Evolutionary conservation across 1,140 invertebrate genomes (phyloP), one percentile per base, ranked within the genome.

Genomic region (Drosophila lini): DNA sequence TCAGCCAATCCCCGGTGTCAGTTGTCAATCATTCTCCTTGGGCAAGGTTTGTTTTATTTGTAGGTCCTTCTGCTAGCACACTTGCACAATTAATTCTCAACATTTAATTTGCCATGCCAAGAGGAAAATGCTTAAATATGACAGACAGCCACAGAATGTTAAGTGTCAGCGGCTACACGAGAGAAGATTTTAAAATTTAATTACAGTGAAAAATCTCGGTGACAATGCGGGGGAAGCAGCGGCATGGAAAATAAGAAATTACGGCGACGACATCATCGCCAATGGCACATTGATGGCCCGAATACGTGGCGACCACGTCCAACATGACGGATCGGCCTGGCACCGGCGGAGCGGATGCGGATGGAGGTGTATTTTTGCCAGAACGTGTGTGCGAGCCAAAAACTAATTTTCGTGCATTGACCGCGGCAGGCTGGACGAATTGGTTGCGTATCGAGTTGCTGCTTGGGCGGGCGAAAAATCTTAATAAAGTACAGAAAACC

Each of bases 61-160:
- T 47, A 44, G 56, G 53, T 61, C 63, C 63, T 65, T 68, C 40
- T 57, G 68, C 58, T n/a, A 78, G 59, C 60, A 74, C 59, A 82
- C 76, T 83, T 82, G 81, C 80, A 82, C 81, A 83, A 80, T 84
- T 71, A 71, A 75, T 79, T 64, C 52, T 75, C 25, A 55, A 58
- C 78, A 85, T 84, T 78, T 75, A 65, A 84, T 84, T 86, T 71
- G 68, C 78, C 68, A 85, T 47, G 82, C 73, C 67, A 71, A 64
- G 38, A 52, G 38, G 41, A 67, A 82, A 58, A 70, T 47, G 41
- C 48, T 50, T 76, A 78, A 90, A 79, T 85, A 71, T 76, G 79
- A 76, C 78, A 75, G 80, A 88, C 82, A 75, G 79, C 22, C 80
- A 88, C 78, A 74, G 69, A 89, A 88, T 89, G 84, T 89, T 88